These are phyloP conservation scores for Puntigrus tetrazona DNA, from an alignment of 2,113 vertebrate genomes.

Conservation along the genomic window DNA sequence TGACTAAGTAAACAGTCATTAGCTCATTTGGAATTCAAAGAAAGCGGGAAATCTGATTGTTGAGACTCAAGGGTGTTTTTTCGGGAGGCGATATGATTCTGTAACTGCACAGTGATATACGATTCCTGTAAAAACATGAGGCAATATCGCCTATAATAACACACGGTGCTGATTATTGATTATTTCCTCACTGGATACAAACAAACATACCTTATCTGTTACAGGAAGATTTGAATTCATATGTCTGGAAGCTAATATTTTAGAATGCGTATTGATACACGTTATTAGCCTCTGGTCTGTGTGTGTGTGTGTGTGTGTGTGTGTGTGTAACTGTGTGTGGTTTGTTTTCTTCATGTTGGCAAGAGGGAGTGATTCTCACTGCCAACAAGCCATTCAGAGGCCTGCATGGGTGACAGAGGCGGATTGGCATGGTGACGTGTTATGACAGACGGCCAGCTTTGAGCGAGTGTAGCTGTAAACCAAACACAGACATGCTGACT, in stretches of 20 bases:
- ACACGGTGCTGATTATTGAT: background rate
- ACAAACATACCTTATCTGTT: background rate
- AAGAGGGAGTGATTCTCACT: constrained; percentile 27
- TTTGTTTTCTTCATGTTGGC: constrained; percentile 20
- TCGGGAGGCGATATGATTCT: background rate
- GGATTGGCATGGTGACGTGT: constrained; percentile 33
- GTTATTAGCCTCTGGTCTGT: background rate
- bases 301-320: background rate
- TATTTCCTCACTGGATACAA: background rate
- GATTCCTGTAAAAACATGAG: background rate
- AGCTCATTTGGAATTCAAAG: constrained; percentile 1
- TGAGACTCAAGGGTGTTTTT: background rate
- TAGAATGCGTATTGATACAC: background rate
- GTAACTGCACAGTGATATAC: background rate
- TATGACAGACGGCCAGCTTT: constrained; percentile 33
- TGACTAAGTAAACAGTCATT: background rate
- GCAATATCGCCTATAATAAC: background rate
- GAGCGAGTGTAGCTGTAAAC: constrained; percentile 37
- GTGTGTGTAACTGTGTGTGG: background rate
- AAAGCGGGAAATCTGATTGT: background rate
- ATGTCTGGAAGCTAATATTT: background rate
- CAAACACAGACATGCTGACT: constrained; percentile 43
- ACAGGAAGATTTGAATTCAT: background rate
- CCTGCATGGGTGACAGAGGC: background rate
- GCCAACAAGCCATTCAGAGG: constrained; percentile 23